Base-by-base conservation (phyloP, 2,888 invertebrate species). In the Erebia aethiops region DNA sequence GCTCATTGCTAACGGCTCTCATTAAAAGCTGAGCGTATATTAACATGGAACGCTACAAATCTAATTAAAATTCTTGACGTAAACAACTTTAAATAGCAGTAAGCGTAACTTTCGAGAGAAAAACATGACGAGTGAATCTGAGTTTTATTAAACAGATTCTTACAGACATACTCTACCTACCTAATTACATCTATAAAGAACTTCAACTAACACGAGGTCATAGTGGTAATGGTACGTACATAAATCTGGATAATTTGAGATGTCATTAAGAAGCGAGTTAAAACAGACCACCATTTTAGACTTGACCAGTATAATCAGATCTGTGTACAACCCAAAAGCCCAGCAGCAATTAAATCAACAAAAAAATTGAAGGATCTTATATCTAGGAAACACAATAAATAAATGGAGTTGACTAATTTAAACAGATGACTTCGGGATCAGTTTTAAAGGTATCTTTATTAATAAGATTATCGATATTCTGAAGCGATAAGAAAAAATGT, bases 381-480 rank as follows among this genome's bases (percentile, higher is more conserved):
- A 35, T 35, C 35, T 35, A 35, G 26, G 26, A 2, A 46, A 46
- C 2, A 46, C 3, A 9, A 46, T 46, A 46, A 13, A 46, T 46
- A 46, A 46, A 46, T 46, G 46, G 13, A 46, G 46, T 46, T 2
- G 46, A 11, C 46, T 13, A 46, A 57, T 26, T 13, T 5, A 21
- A 57, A 14, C 18, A 14, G 56, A 57, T 9, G 56, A 26, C 18
- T 21, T 26, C 21, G 14, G 56, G 26, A 57, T 57, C 13, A 57
- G 13, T 9, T 56, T 11, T 8, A 10, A 21, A 18, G 21, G 26
- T 21, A 21, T 14, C 13, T 46, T 43, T 56, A 18, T 18, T 18
- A 66, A 56, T 56, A 85, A 85, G 87, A 87, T 87, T 85, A 89
- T 87, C 87, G 87, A 89, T 87, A 85, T 81, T 80, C 78, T 78